These are phyloP conservation scores for Nibea albiflora DNA, from an alignment of 2,113 vertebrate genomes.

Conservation along the genomic window DNA sequence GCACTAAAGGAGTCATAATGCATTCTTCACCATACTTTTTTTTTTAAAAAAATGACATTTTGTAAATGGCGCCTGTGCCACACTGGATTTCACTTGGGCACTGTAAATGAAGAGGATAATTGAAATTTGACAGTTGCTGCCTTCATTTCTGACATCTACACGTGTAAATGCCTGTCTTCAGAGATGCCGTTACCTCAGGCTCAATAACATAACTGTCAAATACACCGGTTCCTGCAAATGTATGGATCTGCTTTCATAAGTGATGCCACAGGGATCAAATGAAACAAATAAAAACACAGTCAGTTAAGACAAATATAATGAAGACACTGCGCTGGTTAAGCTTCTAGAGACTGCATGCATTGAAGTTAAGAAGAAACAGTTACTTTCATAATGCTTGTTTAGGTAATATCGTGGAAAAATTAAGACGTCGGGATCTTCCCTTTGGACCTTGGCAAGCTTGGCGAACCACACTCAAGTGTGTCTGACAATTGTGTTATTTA, in stretches of 20 bases:
- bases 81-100: constrained; percentile 1
- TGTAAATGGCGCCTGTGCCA: constrained; percentile 14
- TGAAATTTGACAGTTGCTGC: constrained; percentile 9
- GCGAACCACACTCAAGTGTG: constrained; percentile 40
- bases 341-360: neutral
- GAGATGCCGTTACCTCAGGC: constrained; percentile 18
- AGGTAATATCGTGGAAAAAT: constrained; percentile 61
- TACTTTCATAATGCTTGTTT: constrained; percentile 27
- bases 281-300: neutral
- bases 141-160: constrained; percentile 7
- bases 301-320: constrained; percentile 11
- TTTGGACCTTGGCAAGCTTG: constrained; percentile 48
- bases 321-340: constrained; percentile 25
- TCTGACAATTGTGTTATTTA: constrained; percentile 64
- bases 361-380: constrained; percentile 9
- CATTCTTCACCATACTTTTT: constrained; percentile 23
- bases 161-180: constrained; percentile 6
- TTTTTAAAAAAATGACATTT: neutral
- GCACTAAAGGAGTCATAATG: neutral
- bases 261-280: constrained; percentile 11
- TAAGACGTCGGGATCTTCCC: constrained; percentile 61
- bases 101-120: constrained; percentile 26
- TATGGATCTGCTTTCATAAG: constrained; percentile 11
- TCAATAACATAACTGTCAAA: constrained; percentile 30
- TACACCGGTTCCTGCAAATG: constrained; percentile 5